Evolutionary conservation across 2,888 invertebrate genomes (phyloP).

Genomic region (Pediacus dermestoides): DNA sequence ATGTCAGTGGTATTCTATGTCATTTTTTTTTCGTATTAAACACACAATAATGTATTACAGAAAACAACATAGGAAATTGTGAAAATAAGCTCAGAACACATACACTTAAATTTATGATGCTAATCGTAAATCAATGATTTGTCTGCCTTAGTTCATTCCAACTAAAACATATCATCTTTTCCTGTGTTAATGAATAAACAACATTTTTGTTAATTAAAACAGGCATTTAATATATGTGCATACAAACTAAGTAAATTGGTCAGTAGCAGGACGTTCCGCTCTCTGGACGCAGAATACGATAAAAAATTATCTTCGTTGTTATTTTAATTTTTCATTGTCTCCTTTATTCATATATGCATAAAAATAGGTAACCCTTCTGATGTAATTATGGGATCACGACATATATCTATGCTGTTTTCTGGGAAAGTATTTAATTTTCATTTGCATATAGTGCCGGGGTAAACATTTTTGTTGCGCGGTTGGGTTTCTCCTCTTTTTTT

Average conservation of each 20-base stretch:
- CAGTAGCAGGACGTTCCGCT: constrained; percentile 39
- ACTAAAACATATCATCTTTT: too few species aligned
- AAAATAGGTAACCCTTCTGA: constrained; percentile 24
- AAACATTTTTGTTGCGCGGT: constrained; percentile 1
- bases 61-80: too few species aligned
- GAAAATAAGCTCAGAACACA: too few species aligned
- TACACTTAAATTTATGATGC: too few species aligned
- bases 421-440: constrained; percentile 17
- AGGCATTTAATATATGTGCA: constrained; percentile 31
- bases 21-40: too few species aligned
- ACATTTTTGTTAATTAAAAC: constrained; percentile 28
- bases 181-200: constrained; percentile 14
- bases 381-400: constrained; percentile 29
- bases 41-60: too few species aligned
- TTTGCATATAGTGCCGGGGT: constrained; percentile 20
- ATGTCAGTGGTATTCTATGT: constrained; percentile 4
- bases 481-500: too few species aligned
- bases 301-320: constrained; percentile 45
- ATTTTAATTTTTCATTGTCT: constrained; percentile 46
- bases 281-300: constrained; percentile 34
- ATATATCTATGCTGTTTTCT: constrained; percentile 16
- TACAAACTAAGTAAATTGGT: constrained; percentile 33
- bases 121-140: too few species aligned
- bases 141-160: too few species aligned
- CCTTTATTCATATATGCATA: constrained; percentile 35